Evolutionary conservation across 2,888 invertebrate species (phyloP), one percentile per base, ranked within the genome.

Genomic region (Uloborus plumipes): DNA sequence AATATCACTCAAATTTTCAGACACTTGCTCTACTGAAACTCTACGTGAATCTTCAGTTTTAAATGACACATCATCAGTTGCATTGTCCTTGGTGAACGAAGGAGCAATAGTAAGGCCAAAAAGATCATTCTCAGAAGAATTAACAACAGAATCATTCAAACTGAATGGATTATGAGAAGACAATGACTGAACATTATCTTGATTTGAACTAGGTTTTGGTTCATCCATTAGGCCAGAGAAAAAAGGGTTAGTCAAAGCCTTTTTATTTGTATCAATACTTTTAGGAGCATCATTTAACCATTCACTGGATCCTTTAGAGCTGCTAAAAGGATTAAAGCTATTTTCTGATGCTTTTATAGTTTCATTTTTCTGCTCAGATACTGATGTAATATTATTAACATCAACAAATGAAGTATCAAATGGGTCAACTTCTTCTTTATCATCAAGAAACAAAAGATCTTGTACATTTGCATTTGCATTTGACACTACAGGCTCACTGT

Each of bases 381-480:
- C 15, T 26, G 67, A 51, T 49, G 76, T 14, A 55, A 75, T 71
- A 53, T 73, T 67, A 26, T 59, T 76, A 15, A 83, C 81, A 77
- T 85, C 85, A 55, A 85, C 86, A 71, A 84, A 85, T 51, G 85
- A 84, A 18, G 86, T 86, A 71, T 86, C 86, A 83, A 86, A 86
- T 26, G 86, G 86, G 76, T 86, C 86, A 49, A 85, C 85, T 65
- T 85, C 85, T 79, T 84, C 84, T 62, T 84, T 79, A 55, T 85
- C 84, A 62, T 86, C 86, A 50, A 85, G 85, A 65, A 85, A 86
- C 31, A 87, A 83, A 59, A 86, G 85, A 84, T 86, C 84, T 73
- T 85, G 78, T 59, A 84, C 50, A 55, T 84, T 85, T 61, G 82
- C 49, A 61, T 84, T 53, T 22, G 84, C 78, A 64, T 62, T 18